Base-by-base conservation (phyloP, 92 coral and sea anemone genomes). In the Epizoanthus fatuus region DNA sequence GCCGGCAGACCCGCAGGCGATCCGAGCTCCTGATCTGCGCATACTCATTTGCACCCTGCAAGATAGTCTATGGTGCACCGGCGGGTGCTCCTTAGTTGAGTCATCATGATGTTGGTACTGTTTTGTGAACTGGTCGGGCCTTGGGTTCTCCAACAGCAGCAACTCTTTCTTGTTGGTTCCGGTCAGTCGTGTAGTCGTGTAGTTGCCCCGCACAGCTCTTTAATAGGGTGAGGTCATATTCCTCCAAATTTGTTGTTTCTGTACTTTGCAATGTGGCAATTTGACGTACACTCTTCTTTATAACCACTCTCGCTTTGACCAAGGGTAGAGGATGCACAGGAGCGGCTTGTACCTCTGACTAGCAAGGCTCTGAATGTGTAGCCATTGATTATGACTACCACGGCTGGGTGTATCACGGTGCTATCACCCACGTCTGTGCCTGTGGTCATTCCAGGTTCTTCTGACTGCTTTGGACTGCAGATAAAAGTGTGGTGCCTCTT, bases 341-440 rank as follows among this genome's bases (percentile, higher is more conserved):
- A 86, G 76, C 75, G 76, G 84, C 83, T 90, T 4, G 80, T 87
- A 59, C 90, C 93, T 66, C 90, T 90, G 77, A 85, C 87, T 69
- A 85, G 58, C 69, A 89, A 74, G 7, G 92, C 92, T 35, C 92
- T 44, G 65, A 88, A 92, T 22, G 53, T n/a, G n/a, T n/a, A n/a
- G n/a, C n/a, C n/a, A n/a, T 38, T 42, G 32, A 93, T 86, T 40
- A 52, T 75, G 45, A 92, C 88, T 4, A 92, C 89, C 2, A 92
- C 95, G 29, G 85, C 93, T 53, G 91, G 95, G 63, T 92, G 93
- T 17, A 92, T 80, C 11, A 89, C 86, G 54, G 89, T 8, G 45
- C 77, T 53, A 25, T 83, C 86, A 39, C 88, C 67, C 56, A 49
- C 58, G 86, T 86, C 86, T 10, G 91, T 93, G 86, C 82, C 86